Base-by-base conservation (phyloP, 1,140 invertebrate genomes). In the Zaprionus davidi region DNA sequence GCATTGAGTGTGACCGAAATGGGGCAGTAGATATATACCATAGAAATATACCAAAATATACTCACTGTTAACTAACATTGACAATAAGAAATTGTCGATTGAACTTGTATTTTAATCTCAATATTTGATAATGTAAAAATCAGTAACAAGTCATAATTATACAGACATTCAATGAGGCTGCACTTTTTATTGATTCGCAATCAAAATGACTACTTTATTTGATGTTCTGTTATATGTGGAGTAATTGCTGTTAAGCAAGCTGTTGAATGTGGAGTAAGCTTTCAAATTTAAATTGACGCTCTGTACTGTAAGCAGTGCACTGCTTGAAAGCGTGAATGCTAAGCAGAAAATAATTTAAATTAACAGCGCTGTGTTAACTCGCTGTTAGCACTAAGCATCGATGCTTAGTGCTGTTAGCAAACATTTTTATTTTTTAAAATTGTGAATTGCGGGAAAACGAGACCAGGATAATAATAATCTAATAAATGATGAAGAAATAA, bases 1-100 rank as follows among this genome's bases (percentile, higher is more conserved):
- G 57, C 56, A 49, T 34, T 22, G 36, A 38, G 38, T 41, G 64
- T 66, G 64, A 22, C 36, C 64, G 38, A 13, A 44, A 38, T 17
- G 17, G 11, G 20, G 12, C 46, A 6, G 34, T 12, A 20, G 3
- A 6, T 38, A 58, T 34, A 58, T 58, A 58, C 31, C 11, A 3
- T 22, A 1, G 11, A 11, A 36, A 58, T 36, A 58, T 58, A 58
- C 28, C 7, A 36, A 46, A 46, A 46, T 17, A 46, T 46, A 46
- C 41, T 17, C 4, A 2, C 56, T 58, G 56, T 36, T 58, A 34
- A 58, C 17, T 36, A 58, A 58, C 31, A 58, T 34, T 58, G 31
- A 15, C 53, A 56, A 28, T 56, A 12, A 24, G 46, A 7, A 46
- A 1, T 17, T 46, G 2, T 17, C n/a, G 9, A 9, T 17, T 46